Base-by-base conservation (phyloP, 2,797 vertebrate genomes). In the Onychomys leucogaster region DNA sequence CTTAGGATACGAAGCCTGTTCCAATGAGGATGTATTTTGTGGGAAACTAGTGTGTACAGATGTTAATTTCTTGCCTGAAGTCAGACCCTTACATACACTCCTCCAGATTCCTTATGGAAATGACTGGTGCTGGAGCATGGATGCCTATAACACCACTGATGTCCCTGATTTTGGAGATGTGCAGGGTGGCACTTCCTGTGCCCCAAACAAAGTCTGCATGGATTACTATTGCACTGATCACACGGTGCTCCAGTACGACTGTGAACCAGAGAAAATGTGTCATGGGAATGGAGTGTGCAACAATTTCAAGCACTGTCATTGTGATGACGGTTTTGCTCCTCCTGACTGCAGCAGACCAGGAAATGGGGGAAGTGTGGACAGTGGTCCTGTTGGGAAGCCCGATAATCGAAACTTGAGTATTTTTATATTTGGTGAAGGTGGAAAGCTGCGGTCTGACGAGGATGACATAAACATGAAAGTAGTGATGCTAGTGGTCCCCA, bases 241-340 rank as follows among this genome's bases (percentile, higher is more conserved):
- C 27, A 1, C 0, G 0, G 0, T 65, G 5, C 32, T 92, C 34
- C 80, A 32, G 1, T 81, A 3, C 0, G 14, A n/a, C 1, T 98
- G 98, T 0, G 3, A 96, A 0, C 27, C 93, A 4, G 4, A 27
- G 0, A 2, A 1, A 2, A 91, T 34, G 73, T 98, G 98, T 6
- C 2, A 61, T 0, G 84, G 82, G 5, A 95, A 52, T 67, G 98
- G 98, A 0, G 43, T 98, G 23, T 98, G 98, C 82, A 98, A 98
- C 89, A 98, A 97, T 86, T 90, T 93, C 0, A 14, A 23, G 46
- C 97, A 98, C 19, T 98, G 98, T 75, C 98, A 98, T 11, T 98
- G 98, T 1, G 5, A 97, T 1, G 11, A 10, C 11, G 98, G 97
- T 19, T 98, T 97, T 94, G 96, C 97, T 1, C 98, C 98, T 14